phyloP scores from a whole-genome alignment of 2,888 invertebrate species.

The Chorisops tibialis region DNA sequence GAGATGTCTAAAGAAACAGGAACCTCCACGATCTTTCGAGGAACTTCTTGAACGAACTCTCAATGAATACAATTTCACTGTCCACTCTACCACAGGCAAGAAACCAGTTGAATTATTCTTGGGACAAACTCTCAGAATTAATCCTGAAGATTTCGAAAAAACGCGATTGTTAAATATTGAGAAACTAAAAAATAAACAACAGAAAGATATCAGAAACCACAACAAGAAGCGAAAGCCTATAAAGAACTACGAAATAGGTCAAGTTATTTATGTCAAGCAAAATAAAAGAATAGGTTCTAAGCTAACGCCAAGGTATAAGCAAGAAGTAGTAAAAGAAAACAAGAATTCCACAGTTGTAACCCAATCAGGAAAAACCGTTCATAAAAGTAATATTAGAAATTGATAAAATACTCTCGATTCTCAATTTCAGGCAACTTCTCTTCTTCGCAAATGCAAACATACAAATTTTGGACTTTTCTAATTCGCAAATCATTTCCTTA shows the following conservation, averaged over 20 bases:
- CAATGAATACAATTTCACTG: slow-evolving; percentile 26
- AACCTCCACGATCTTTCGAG: not conserved
- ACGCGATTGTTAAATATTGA: slow-evolving; percentile 24
- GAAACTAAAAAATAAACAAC: slow-evolving; percentile 30
- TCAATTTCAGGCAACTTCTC: not conserved
- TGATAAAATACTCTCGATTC: slow-evolving; percentile 5
- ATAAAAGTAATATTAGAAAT: slow-evolving; percentile 25
- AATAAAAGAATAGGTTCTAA: slow-evolving; percentile 34
- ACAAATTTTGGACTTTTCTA: too few species aligned
- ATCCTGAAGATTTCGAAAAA: slow-evolving; percentile 31
- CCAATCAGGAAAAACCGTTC: slow-evolving; percentile 24
- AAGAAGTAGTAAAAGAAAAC: slow-evolving; percentile 31
- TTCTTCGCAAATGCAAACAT: too few species aligned
- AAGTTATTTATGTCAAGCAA: slow-evolving; percentile 29
- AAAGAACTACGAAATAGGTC: slow-evolving; percentile 28
- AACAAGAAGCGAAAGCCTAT: slow-evolving; percentile 31
- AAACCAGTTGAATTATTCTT: slow-evolving; percentile 29
- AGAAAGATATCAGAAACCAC: slow-evolving; percentile 28
- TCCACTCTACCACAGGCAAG: slow-evolving; percentile 29
- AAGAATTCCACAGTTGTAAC: slow-evolving; percentile 19
- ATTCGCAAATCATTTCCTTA: too few species aligned
- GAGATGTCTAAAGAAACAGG: slow-evolving; percentile 2
- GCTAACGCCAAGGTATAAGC: slow-evolving; percentile 20
- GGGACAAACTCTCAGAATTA: slow-evolving; percentile 19
- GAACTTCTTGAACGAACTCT: not conserved